phyloP scores from a whole-genome alignment of 2,113 vertebrate genomes.

The Amblyornis subalaris region DNA sequence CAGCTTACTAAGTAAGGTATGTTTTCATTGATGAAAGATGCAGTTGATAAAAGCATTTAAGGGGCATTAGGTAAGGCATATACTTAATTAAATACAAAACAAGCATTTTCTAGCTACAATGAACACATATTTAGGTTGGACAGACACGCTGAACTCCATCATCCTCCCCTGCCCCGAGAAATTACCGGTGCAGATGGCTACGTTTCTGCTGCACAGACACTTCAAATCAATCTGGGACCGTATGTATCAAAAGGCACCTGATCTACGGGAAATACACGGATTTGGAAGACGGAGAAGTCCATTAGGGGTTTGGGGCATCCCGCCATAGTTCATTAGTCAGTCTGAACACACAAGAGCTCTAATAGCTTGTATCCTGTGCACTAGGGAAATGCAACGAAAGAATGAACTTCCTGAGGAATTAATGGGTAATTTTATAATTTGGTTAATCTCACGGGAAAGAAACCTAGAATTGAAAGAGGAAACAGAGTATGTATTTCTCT shows the following conservation, averaged over 20 bases:
- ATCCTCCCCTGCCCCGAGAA: neutral
- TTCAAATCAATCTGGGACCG: neutral
- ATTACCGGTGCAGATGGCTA: neutral
- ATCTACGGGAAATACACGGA: neutral
- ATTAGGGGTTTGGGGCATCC: neutral
- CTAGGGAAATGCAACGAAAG: constrained; percentile 8
- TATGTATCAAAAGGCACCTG: neutral
- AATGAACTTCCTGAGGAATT: constrained; percentile 57
- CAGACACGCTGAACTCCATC: neutral
- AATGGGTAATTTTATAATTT: constrained; percentile 28
- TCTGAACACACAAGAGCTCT: neutral
- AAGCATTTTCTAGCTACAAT: neutral
- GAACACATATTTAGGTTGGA: neutral
- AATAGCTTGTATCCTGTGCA: constrained; percentile 41
- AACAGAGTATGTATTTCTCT: neutral
- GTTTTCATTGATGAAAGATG: neutral
- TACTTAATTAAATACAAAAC: neutral
- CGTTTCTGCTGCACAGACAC: neutral
- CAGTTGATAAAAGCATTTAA: neutral
- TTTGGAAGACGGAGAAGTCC: neutral
- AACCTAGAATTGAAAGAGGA: constrained; percentile 20
- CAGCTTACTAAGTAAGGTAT: neutral
- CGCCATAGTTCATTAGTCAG: neutral
- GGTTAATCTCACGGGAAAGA: constrained; percentile 25
- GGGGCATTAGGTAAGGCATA: neutral